Base-by-base conservation (phyloP, 2,797 vertebrate genomes). In the Sternarchorhynchus goeldii region DNA sequence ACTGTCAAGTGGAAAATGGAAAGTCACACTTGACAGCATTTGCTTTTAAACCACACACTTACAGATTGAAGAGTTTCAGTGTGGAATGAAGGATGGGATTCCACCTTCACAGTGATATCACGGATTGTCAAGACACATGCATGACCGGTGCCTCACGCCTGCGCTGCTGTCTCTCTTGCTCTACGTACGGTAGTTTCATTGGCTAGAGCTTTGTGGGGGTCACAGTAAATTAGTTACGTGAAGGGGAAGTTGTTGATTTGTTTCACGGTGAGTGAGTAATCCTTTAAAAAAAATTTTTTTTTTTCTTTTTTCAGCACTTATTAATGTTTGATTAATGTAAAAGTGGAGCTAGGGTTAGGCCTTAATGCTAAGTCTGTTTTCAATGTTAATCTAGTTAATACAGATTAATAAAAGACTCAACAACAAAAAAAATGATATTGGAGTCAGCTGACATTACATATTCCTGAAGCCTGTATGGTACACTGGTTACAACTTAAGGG, bases 1-100 rank as follows among this genome's bases (percentile, higher is more conserved):
- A 78, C 63, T 72, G 58, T 82, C 78, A 78, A 80, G 83, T 75
- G 72, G 73, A 80, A 82, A 82, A 82, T 72, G 65, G 75, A 64
- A 25, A 78, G 71, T 72, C 18, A 63, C 41, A 50, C 78, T 78
- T 39, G n/a, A 82, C 41, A 69, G 73, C 32, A 3, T 82, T 66
- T 36, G 53, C 76, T 69, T 82, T 78, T 64, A 82, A 76, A 71
- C 68, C 21, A 41, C 10, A 34, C 39, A 32, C 62, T n/a, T 10
- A 6, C 39, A 75, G 57, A 53, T 18, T 25, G 0, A 20, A 55
- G 75, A 64, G 32, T 65, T 69, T 69, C 20, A 73, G 64, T 18
- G 56, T 25, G n/a, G 29, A 67, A 73, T 25, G 25, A 79, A 34
- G 62, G 59, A 73, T n/a, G 39, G 71, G 72, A 29, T 53, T 55